phyloP scores from a whole-genome alignment of 2,888 invertebrate species.

The Idaea biselata region DNA sequence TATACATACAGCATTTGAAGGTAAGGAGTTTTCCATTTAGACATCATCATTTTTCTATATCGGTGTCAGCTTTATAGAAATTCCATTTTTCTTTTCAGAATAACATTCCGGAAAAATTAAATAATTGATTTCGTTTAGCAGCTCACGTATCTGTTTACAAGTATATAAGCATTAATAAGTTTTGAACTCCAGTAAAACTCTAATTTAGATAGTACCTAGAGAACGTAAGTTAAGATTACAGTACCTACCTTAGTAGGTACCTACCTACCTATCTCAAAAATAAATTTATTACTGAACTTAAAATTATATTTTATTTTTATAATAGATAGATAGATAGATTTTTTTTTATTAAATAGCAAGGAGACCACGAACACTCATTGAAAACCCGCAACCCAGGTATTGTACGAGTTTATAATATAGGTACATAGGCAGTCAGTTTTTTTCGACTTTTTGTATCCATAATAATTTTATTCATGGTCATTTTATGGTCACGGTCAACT shows the following conservation, averaged over 20 bases:
- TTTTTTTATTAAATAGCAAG: too few relatives aligned
- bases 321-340: too few relatives aligned
- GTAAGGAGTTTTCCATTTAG: slow-evolving; percentile 54
- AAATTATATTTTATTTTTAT: too few relatives aligned
- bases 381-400: too few relatives aligned
- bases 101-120: slow-evolving; percentile 57
- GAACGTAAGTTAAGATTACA: background rate
- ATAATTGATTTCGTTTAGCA: background rate
- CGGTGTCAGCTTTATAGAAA: too few relatives aligned
- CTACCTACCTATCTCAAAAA: background rate
- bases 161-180: background rate
- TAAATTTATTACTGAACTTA: background rate
- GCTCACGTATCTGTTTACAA: background rate
- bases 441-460: slow-evolving; percentile 7
- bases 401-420: too few relatives aligned
- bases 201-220: background rate
- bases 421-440: too few relatives aligned
- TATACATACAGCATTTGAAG: slow-evolving; percentile 90
- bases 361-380: too few relatives aligned
- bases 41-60: too few relatives aligned
- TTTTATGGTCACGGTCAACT: background rate
- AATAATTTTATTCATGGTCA: slow-evolving; percentile 12
- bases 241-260: background rate
- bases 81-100: slow-evolving; percentile 61
- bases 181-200: background rate